Evolutionary conservation across 1,140 invertebrate genomes (phyloP).

Genomic region (Cydia strobilella): DNA sequence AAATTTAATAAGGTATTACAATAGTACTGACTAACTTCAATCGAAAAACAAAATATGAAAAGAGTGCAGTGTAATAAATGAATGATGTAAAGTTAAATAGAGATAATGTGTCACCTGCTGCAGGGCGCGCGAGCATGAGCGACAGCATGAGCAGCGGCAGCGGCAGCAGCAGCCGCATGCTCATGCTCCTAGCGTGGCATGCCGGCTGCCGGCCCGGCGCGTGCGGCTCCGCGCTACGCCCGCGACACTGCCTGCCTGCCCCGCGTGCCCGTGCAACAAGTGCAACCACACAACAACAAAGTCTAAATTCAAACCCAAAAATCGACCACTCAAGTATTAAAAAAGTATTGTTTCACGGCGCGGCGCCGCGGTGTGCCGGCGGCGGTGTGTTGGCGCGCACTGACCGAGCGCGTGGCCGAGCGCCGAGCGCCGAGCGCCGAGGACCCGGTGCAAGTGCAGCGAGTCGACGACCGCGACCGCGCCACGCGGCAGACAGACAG

Average conservation of each 20-base stretch:
- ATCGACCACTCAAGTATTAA: constrained; percentile 35
- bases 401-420: constrained; percentile 49
- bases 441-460: constrained; percentile 51
- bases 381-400: constrained; percentile 65
- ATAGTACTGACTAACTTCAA: neutral
- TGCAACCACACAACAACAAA: constrained; percentile 3
- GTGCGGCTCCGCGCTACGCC: constrained; percentile 61
- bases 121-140: constrained; percentile 72
- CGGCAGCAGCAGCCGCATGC: constrained; percentile 55
- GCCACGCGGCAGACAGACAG: constrained; percentile 41
- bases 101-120: constrained; percentile 58
- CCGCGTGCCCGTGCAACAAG: neutral
- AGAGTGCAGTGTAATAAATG: neutral
- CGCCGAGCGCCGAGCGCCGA: constrained; percentile 47
- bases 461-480: constrained; percentile 55
- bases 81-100: neutral
- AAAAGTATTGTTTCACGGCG: constrained; percentile 36
- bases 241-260: constrained; percentile 51
- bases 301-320: neutral
- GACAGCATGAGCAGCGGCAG: constrained; percentile 67
- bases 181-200: constrained; percentile 71
- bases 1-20: too few species aligned
- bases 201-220: constrained; percentile 71
- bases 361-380: constrained; percentile 59
- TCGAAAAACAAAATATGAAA: neutral